These are phyloP conservation scores for Garrulus glandarius DNA, from an alignment of 2,797 vertebrate species.

Conservation along the genomic window DNA sequence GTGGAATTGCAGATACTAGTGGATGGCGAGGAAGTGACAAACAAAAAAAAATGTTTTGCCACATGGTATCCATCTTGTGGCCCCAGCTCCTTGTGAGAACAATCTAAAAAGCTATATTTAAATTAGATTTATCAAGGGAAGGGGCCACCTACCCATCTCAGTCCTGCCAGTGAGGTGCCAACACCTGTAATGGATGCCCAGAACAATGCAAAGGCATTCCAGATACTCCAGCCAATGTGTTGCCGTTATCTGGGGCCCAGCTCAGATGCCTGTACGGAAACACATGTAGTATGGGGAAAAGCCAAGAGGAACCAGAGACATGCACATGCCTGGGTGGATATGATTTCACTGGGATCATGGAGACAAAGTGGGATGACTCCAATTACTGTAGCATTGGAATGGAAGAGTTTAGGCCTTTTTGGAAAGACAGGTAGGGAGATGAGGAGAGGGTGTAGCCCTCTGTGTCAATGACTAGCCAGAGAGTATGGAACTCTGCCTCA, in stretches of 20 bases:
- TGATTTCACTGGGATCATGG: background rate
- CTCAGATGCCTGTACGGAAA: background rate
- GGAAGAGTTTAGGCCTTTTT: background rate
- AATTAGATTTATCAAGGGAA: background rate
- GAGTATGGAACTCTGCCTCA: background rate
- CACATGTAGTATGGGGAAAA: background rate
- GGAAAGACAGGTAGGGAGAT: background rate
- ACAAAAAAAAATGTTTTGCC: background rate
- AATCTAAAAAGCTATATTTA: background rate
- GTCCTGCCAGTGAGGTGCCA: background rate
- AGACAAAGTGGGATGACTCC: background rate
- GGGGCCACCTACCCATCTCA: background rate
- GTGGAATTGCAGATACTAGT: fast-evolving
- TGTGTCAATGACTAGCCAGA: background rate
- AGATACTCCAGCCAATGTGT: background rate
- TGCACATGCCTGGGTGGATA: background rate
- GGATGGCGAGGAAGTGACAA: background rate
- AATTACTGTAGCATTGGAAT: background rate
- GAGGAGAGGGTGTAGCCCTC: background rate
- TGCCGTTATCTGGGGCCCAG: background rate
- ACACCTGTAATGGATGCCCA: background rate
- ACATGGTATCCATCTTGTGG: fast-evolving
- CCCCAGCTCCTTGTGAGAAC: background rate
- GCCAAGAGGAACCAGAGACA: background rate
- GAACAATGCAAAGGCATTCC: background rate